Evolutionary conservation across 1,140 invertebrate genomes (phyloP).

Genomic region (Gryllus bimaculatus): DNA sequence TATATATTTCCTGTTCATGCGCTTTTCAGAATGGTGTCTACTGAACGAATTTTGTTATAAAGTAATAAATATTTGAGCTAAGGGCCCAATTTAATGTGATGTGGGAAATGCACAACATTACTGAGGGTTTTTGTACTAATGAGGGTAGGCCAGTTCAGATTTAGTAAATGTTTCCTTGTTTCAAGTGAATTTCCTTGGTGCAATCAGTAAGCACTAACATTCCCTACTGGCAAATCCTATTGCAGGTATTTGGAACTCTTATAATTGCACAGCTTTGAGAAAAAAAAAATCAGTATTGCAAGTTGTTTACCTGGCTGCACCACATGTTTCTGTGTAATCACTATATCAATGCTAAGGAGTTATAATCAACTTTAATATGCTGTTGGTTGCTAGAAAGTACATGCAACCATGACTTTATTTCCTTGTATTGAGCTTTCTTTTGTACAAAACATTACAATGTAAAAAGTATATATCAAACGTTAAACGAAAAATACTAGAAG

Average conservation of each 20-base stretch:
- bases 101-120: not conserved
- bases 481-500: not conserved
- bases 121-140: not conserved
- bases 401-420: not conserved
- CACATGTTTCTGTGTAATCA: not conserved
- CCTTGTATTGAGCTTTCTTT: not conserved
- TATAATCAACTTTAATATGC: not conserved
- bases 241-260: not conserved
- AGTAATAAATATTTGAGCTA: conserved; percentile 2
- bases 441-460: not conserved
- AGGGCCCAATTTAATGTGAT: conserved; percentile 4
- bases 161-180: not conserved
- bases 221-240: not conserved
- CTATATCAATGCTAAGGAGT: not conserved
- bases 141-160: not conserved
- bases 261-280: not conserved
- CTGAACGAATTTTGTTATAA: conserved; percentile 1
- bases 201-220: not conserved
- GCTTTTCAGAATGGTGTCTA: conserved; percentile 1
- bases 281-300: not conserved
- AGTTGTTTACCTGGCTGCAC: not conserved
- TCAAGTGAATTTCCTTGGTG: conserved; percentile 4
- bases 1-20: conserved; percentile 1
- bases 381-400: not conserved
- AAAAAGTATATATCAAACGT: not conserved